These are phyloP conservation scores for Abramis brama DNA, from an alignment of 2,113 vertebrate species.

Conservation along the genomic window DNA sequence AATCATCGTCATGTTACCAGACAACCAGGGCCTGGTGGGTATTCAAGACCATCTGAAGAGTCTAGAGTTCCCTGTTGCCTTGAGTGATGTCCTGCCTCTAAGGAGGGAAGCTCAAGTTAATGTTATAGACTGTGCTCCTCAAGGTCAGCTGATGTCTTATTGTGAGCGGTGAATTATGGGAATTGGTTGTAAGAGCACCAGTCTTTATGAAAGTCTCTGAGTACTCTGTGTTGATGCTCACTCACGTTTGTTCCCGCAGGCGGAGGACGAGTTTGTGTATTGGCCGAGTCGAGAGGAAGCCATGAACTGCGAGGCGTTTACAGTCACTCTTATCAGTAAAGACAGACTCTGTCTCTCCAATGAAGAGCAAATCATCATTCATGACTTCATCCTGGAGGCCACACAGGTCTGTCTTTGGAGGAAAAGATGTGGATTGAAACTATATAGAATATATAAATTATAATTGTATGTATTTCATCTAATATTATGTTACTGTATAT, in stretches of 20 bases:
- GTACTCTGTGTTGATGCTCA: background rate
- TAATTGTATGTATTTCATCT: background rate
- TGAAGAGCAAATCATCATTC: constrained; percentile 94
- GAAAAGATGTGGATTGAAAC: constrained; percentile 2
- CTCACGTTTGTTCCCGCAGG: constrained; percentile 69
- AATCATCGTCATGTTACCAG: constrained; percentile 95
- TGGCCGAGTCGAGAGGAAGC: constrained; percentile 95
- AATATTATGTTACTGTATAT: background rate
- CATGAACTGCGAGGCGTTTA: constrained; percentile 97
- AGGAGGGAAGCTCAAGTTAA: background rate
- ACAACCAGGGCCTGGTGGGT: constrained; percentile 91
- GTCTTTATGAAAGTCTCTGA: background rate
- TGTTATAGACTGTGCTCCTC: background rate
- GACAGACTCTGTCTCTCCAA: constrained; percentile 93
- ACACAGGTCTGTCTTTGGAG: constrained; percentile 81
- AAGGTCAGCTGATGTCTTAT: background rate
- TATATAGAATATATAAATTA: background rate
- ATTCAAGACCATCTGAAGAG: background rate
- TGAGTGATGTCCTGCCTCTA: background rate
- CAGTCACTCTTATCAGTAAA: constrained; percentile 94
- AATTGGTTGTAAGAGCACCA: background rate
- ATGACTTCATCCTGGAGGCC: constrained; percentile 95
- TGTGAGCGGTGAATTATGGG: background rate
- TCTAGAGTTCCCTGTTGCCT: background rate
- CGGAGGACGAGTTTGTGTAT: constrained; percentile 95